These are phyloP conservation scores for Moxostoma hubbsi DNA, from an alignment of 2,797 vertebrate genomes.

Conservation along the genomic window DNA sequence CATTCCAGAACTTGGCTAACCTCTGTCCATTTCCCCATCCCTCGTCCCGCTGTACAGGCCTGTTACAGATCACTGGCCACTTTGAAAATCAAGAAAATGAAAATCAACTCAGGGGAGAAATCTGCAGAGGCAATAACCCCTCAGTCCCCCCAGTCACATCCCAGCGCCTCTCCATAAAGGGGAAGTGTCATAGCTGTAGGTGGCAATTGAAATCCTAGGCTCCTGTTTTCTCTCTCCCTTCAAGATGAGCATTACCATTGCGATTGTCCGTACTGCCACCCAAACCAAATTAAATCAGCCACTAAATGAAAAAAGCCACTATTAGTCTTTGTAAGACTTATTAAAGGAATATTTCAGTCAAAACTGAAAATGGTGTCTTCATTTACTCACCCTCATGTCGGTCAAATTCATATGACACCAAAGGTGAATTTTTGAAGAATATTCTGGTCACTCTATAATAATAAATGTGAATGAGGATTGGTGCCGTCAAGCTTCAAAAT, in stretches of 20 bases:
- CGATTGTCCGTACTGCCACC: conserved; percentile 78
- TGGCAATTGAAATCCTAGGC: conserved; percentile 59
- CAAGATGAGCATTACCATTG: conserved; percentile 62
- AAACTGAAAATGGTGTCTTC: not conserved
- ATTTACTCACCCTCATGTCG: not conserved
- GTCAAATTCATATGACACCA: not conserved
- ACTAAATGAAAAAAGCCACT: conserved; percentile 75
- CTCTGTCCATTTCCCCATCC: conserved; percentile 37
- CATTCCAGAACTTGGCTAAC: conserved; percentile 42
- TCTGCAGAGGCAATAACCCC: conserved; percentile 63
- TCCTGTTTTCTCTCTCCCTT: conserved; percentile 39
- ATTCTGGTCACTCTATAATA: not conserved
- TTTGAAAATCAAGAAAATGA: conserved; percentile 65
- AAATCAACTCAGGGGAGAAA: conserved; percentile 62
- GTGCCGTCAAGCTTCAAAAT: not conserved
- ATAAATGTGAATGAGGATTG: not conserved
- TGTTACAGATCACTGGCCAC: conserved; percentile 67
- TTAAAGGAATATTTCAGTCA: conserved; percentile 66
- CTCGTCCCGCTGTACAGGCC: conserved; percentile 53
- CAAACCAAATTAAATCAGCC: conserved; percentile 82
- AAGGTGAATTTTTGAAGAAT: not conserved
- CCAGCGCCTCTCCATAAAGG: conserved; percentile 62
- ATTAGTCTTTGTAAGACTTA: conserved; percentile 86
- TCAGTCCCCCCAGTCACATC: conserved; percentile 60
- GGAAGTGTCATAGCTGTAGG: conserved; percentile 59